These are phyloP conservation scores for Prorops nasuta DNA, from an alignment of 1,140 invertebrate species.

Conservation along the genomic window DNA sequence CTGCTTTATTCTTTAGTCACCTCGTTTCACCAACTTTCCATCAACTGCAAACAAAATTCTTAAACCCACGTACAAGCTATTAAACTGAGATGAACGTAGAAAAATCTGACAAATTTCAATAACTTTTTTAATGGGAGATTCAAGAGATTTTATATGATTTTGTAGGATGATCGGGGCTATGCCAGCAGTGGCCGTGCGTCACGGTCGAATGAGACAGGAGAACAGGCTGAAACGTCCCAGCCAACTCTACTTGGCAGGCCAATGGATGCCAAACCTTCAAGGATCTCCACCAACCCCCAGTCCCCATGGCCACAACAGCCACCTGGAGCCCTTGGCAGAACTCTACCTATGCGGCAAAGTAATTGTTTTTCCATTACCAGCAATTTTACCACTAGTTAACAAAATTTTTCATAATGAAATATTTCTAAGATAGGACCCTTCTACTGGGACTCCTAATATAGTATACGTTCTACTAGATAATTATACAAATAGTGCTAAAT, in stretches of 20 bases:
- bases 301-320: constrained; percentile 58
- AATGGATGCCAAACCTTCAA: constrained; percentile 60
- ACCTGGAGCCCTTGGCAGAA: constrained; percentile 61
- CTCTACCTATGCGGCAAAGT: constrained; percentile 74
- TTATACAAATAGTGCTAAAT: too few relatives aligned
- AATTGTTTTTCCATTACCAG: constrained; percentile 23
- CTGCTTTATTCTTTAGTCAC: too few relatives aligned
- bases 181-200: constrained; percentile 81
- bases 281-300: constrained; percentile 61
- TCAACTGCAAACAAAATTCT: too few relatives aligned
- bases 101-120: neutral
- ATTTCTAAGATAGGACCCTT: neutral
- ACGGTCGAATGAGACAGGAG: constrained; percentile 73
- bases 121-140: neutral
- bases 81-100: neutral
- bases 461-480: too few relatives aligned
- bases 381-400: too few relatives aligned
- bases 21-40: too few relatives aligned
- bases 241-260: constrained; percentile 66
- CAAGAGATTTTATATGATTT: neutral
- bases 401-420: too few relatives aligned
- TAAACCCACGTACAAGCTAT: too few relatives aligned
- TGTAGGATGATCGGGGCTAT: constrained; percentile 79
- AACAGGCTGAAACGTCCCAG: constrained; percentile 68
- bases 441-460: too few relatives aligned